Conservation (phyloP, 2,113 vertebrate species). For the Daubentonia madagascariensis region DNA sequence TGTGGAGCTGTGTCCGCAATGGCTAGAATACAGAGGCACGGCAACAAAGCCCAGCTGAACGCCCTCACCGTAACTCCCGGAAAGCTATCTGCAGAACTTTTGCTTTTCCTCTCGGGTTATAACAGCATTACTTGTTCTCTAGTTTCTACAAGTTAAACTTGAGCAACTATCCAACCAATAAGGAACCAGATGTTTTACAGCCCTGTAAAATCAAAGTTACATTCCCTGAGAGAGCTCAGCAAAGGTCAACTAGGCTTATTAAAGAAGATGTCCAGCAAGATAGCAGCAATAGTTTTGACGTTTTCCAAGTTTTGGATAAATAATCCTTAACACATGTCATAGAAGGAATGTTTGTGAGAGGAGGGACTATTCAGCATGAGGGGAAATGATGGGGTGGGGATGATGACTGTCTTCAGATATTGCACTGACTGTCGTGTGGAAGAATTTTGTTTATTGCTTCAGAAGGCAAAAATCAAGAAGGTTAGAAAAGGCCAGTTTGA, state of each 20-base stretch:
- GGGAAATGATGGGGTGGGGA: not conserved
- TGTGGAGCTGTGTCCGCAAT: not conserved
- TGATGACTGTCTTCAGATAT: not conserved
- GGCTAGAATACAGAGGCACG: fast-evolving
- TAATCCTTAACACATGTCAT: not conserved
- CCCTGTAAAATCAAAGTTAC: not conserved
- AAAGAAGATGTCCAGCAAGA: not conserved
- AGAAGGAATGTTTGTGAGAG: not conserved
- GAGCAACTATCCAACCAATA: not conserved
- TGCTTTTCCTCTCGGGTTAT: not conserved
- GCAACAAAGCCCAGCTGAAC: fast-evolving
- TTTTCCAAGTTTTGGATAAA: not conserved
- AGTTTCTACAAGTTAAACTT: not conserved
- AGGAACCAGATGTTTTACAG: not conserved
- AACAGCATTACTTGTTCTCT: not conserved
- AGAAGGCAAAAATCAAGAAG: not conserved
- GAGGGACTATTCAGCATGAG: not conserved
- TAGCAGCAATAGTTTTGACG: not conserved
- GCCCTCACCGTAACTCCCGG: not conserved
- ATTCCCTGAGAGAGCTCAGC: not conserved
- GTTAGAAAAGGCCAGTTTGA: not conserved
- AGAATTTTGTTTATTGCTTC: not conserved
- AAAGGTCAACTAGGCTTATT: not conserved
- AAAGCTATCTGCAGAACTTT: fast-evolving
- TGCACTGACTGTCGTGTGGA: not conserved